Conservation (phyloP, 2,888 invertebrate species). For the Cantharis rustica region DNA sequence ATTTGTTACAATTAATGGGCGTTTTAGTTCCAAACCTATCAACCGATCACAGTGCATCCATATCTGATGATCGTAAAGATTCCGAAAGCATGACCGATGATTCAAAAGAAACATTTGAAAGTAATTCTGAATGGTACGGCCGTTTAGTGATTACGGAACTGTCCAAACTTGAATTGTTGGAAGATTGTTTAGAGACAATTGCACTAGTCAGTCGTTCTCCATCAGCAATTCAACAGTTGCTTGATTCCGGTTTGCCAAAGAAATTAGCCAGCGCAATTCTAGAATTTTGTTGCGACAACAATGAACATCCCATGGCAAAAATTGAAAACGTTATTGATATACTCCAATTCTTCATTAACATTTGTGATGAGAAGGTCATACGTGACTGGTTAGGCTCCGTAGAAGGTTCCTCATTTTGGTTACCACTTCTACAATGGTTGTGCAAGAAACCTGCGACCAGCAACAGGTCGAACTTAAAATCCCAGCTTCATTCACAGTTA, state of each 20-base stretch:
- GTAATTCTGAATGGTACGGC: constrained; percentile 62
- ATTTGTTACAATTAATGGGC: constrained; percentile 74
- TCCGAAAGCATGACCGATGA: constrained; percentile 72
- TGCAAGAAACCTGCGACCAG: constrained; percentile 58
- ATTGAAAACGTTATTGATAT: constrained; percentile 67
- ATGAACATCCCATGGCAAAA: constrained; percentile 58
- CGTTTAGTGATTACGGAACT: constrained; percentile 63
- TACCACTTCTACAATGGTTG: constrained; percentile 75
- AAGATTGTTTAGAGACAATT: constrained; percentile 74
- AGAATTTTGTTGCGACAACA: constrained; percentile 50
- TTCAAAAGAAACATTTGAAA: constrained; percentile 61
- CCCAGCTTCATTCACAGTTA: constrained; percentile 59
- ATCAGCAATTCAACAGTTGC: constrained; percentile 73
- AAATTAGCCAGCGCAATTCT: constrained; percentile 67
- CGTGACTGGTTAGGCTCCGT: constrained; percentile 86
- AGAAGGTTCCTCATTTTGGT: constrained; percentile 86
- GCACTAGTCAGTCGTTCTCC: constrained; percentile 83
- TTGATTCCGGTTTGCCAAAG: constrained; percentile 76
- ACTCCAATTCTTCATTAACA: constrained; percentile 80
- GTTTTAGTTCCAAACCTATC: constrained; percentile 61
- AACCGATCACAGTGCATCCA: constrained; percentile 60
- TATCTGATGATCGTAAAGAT: constrained; percentile 64
- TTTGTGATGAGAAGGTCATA: constrained; percentile 79
- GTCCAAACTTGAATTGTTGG: constrained; percentile 61
- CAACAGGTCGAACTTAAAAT: constrained; percentile 46